Evolutionary conservation across 2,113 vertebrate species (phyloP), one percentile per base, ranked within the genome.

Genomic region (Vanacampus margaritifer): DNA sequence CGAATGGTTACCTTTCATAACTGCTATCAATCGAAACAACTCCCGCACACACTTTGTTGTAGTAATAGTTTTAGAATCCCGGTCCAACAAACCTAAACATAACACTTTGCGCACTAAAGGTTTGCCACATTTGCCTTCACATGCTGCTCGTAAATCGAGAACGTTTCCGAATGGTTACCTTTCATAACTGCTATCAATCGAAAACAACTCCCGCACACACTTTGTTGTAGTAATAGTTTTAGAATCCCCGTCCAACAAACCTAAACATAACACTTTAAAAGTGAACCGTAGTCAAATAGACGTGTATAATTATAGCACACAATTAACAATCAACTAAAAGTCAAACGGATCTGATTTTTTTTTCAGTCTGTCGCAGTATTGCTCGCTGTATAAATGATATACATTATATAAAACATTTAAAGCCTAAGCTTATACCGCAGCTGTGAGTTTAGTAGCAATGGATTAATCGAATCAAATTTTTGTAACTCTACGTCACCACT

Each of bases 71-170:
- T 39, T 6, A 4, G 13, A 6, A 57, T 57, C 13, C 5, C 5
- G 12, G 14, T 56, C 24, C 13, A n/a, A n/a, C 26, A 32, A 28
- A 58, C 56, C 7, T 58, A 17, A 57, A 35, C 13, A 14, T 24
- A 57, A n/a, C n/a, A n/a, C n/a, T n/a, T n/a, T 88, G 91, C 88
- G 78, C 79, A 0, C 0, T 10, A 10, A 9, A 23, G 51, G 21
- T 60, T 64, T 14, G 54, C 5, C 14, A 1, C 23, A 2, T 76
- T 23, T 78, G 77, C 85, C 53, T 87, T 87, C 80, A 68, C 0
- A 57, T 69, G 23, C 54, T 53, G 21, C 23, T n/a, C 3, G 67
- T 26, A 32, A 80, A 14, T 21, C 23, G 28, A 21, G 16, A 50
- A 51, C 1, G 1, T 8, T 39, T 39, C 21, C 36, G 21, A 23